Conservation (phyloP, 2,113 vertebrate species). For the Archilochus colubris region DNA sequence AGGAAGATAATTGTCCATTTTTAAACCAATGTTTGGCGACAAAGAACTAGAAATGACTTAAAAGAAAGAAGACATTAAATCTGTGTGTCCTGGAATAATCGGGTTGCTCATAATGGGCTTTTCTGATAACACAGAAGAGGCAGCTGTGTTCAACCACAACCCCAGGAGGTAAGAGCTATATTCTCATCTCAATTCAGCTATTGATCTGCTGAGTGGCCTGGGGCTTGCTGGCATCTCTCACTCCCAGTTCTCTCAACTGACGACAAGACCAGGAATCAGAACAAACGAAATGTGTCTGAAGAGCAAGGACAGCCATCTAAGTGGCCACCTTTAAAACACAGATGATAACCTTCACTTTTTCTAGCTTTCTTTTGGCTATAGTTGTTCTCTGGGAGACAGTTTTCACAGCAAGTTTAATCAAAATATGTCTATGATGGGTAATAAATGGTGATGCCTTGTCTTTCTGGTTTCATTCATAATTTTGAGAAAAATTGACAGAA, state of each 20-base stretch:
- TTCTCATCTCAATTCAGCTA: not conserved
- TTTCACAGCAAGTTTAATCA: not conserved
- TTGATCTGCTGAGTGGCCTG: slow-evolving; percentile 2
- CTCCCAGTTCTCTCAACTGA: not conserved
- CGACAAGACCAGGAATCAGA: not conserved
- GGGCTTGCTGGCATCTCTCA: not conserved
- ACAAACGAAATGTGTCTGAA: not conserved
- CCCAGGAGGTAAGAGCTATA: not conserved
- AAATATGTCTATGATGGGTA: not conserved
- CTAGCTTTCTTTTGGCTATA: not conserved
- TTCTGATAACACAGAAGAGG: slow-evolving; percentile 7
- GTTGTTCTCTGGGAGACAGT: not conserved
- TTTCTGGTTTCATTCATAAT: not conserved
- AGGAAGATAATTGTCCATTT: slow-evolving; percentile 11
- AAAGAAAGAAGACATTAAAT: slow-evolving; percentile 34
- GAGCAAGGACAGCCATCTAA: not conserved
- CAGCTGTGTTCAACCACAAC: not conserved
- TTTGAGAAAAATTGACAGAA: not conserved
- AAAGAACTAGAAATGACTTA: not conserved
- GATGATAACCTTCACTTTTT: not conserved
- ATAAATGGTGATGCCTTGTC: not conserved
- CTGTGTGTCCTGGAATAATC: not conserved
- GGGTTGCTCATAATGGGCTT: not conserved
- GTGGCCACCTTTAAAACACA: not conserved
- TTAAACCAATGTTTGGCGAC: not conserved